Conservation (phyloP, 2,888 invertebrate species). For the Hirtodrosophila alboralis region DNA sequence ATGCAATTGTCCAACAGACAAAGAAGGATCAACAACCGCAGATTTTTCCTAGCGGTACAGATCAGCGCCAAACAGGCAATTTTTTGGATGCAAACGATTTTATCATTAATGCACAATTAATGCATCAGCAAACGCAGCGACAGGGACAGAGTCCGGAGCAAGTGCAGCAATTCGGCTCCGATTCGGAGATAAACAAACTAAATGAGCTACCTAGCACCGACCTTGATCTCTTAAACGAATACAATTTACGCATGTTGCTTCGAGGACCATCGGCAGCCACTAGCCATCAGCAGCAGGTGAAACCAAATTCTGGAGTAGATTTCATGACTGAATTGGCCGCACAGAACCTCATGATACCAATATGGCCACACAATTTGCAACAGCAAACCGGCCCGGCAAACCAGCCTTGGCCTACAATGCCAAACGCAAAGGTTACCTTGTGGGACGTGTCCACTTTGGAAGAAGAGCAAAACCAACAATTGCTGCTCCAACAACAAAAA, state of each 20-base stretch:
- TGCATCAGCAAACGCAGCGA: slow-evolving; percentile 59
- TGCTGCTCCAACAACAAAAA: slow-evolving; percentile 47
- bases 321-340: slow-evolving; percentile 66
- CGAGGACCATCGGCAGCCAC: slow-evolving; percentile 45
- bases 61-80: slow-evolving; percentile 43
- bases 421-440: slow-evolving; percentile 53
- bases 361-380: slow-evolving; percentile 60
- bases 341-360: slow-evolving; percentile 71
- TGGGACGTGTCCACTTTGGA: slow-evolving; percentile 72
- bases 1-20: slow-evolving; percentile 71
- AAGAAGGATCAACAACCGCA: slow-evolving; percentile 73
- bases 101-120: slow-evolving; percentile 66
- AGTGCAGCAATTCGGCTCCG: slow-evolving; percentile 15
- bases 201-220: slow-evolving; percentile 39
- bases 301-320: slow-evolving; percentile 49
- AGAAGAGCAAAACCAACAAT: slow-evolving; percentile 59
- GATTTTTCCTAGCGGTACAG: slow-evolving; percentile 39
- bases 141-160: slow-evolving; percentile 17
- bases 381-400: slow-evolving; percentile 39
- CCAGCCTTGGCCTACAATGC: slow-evolving; percentile 50
- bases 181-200: slow-evolving; percentile 23
- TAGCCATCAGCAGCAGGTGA: slow-evolving; percentile 32
- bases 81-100: slow-evolving; percentile 72
- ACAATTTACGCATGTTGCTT: slow-evolving; percentile 78
- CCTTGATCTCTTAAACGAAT: slow-evolving; percentile 75